Evolutionary conservation across 2,113 vertebrate species (phyloP).

Genomic region (Parus major): DNA sequence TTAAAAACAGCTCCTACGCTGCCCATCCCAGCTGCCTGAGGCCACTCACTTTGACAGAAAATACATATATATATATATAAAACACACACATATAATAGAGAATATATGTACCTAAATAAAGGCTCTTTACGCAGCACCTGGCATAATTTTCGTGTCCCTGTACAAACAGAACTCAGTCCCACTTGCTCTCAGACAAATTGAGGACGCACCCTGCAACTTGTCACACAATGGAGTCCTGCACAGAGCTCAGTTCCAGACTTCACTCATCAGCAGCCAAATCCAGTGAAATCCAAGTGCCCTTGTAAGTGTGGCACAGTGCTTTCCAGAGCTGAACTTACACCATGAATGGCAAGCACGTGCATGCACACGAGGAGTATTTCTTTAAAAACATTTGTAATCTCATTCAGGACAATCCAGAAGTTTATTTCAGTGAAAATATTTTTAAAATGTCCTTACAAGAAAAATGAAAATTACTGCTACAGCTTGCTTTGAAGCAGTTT

Average conservation of each 20-base stretch:
- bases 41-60: not conserved
- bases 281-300: not conserved
- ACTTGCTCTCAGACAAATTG: not conserved
- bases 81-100: not conserved
- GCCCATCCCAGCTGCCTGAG: not conserved
- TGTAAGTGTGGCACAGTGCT: not conserved
- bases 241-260: not conserved
- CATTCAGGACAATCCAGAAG: not conserved
- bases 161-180: not conserved
- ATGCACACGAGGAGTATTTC: not conserved
- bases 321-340: not conserved
- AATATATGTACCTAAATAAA: not conserved
- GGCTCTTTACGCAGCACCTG: rapidly evolving
- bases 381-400: not conserved
- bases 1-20: not conserved
- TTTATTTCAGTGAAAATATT: not conserved
- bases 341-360: not conserved
- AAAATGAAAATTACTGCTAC: not conserved
- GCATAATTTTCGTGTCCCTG: not conserved
- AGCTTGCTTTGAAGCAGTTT: not conserved
- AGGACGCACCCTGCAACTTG: not conserved
- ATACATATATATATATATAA: rapidly evolving
- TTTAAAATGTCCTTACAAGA: not conserved
- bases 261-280: not conserved
- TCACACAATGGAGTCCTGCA: rapidly evolving